Base-by-base conservation (phyloP, 2,113 vertebrate genomes). In the Elaphurus davidianus region DNA sequence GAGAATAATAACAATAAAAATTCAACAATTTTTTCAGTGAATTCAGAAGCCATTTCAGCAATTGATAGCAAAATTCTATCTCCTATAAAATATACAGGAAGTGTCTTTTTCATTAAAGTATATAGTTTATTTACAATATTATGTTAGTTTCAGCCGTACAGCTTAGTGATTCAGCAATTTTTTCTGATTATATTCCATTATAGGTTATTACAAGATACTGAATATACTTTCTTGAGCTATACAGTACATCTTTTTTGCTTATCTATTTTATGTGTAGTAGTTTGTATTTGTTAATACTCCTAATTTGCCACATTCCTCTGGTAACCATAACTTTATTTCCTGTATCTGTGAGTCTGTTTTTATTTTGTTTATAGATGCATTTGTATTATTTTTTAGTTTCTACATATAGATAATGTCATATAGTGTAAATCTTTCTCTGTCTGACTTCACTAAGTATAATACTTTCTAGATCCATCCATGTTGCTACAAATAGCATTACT, bases 11-110 rank as follows among this genome's bases (percentile, higher is more conserved):
- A 57, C 0, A 79, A 62, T 83, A 55, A 33, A 40, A 92, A 78
- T 47, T 7, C 82, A 96, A 57, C 3, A 85, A 36, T 19, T 25
- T 74, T 25, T 74, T 40, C 23, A 11, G 27, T 87, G 33, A 55
- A 64, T 83, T 94, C 52, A 89, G n/a, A 93, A 92, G 28, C 21
- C 60, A 81, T 92, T 95, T 93, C 30, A 94, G 47, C 23, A 90
- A 50, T 23, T 64, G 50, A 47, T n/a, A 50, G 30, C 47, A 95
- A 97, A 97, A 92, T 47, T 57, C 5, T 36, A 10, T 76, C 85
- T 89, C 43, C 59, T 67, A n/a, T 79, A 40, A 88, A 91, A 78
- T 67, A 76, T 81, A 55, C 10, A 87, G 21, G 19, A 90, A 88
- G 23, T 78, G 10, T 64, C 10, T 89, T 83, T 50, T 36, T 55